Base-by-base conservation (phyloP, 2,113 vertebrate genomes). In the Marcusenius ussheri region DNA sequence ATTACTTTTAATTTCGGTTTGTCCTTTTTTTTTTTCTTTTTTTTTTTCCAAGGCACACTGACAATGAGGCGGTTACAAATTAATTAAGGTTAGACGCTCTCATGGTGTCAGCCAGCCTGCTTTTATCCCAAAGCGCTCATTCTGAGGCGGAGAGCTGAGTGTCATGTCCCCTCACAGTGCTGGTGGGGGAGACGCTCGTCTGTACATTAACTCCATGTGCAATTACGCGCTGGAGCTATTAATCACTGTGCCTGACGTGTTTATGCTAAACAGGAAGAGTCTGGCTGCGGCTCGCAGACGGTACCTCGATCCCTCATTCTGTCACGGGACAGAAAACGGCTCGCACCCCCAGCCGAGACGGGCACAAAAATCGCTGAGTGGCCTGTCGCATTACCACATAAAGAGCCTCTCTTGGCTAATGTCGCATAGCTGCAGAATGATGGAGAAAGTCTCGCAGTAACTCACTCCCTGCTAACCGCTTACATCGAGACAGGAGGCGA, bases 251-350 rank as follows among this genome's bases (percentile, higher is more conserved):
- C 90, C 87, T 49, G 51, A 19, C 77, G 87, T 83, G 87, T 83
- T 88, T 90, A 88, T 83, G 66, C 66, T 83, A 62, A 90, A 62
- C 35, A 77, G 70, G 70, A 13, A n/a, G 56, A 70, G 13, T 88
- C 85, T 66, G 87, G 84, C 86, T 80, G 50, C 70, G 46, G 53
- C 47, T 56, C 15, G 11, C 35, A 70, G 47, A 53, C 66, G 10
- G 39, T 62, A 21, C n/a, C 39, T 58, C 83, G 42, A 88, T 88
- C n/a, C 66, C 90, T 90, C 90, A 90, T 88, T 21, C 86, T 88
- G 90, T 88, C 51, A 90, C 31, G 35, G 89, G 56, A 77, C 21
- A 50, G 84, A 80, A 88, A 88, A 83, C 24, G 46, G 51, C 56
- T 45, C 9, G 39, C 39, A n/a, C 17, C 50, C n/a, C 47, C 80